Percentiles rank a stretch among this genome's conserved stretches.
phyloP scores from a whole-genome alignment of 2,888 invertebrate species.

The Rhingia campestris region DNA sequence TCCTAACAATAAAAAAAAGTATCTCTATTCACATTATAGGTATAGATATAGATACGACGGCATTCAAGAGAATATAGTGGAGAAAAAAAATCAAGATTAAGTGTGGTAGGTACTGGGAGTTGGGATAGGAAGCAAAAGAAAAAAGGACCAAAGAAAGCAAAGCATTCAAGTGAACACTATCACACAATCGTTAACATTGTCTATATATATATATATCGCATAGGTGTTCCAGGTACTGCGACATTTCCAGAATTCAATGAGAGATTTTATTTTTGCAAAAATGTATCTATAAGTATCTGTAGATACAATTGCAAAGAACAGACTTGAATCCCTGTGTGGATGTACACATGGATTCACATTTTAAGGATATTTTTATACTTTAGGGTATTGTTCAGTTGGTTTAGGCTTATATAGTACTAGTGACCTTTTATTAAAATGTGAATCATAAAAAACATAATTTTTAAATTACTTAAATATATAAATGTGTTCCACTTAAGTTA shows the following conservation, averaged over 20 bases:
- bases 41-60: neutral
- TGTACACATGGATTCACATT: slow-evolving; percentile 34
- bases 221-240: slow-evolving; percentile 54
- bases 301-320: slow-evolving; percentile 34
- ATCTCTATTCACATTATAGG: slow-evolving; percentile 49
- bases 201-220: slow-evolving; percentile 31
- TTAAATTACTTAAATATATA: too few relatives aligned
- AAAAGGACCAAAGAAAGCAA: slow-evolving; percentile 11
- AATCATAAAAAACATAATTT: too few relatives aligned
- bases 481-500: too few relatives aligned
- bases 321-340: slow-evolving; percentile 4
- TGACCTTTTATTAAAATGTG: too few relatives aligned
- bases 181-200: slow-evolving; percentile 55
- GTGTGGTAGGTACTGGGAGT: slow-evolving; percentile 14
- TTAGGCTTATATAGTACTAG: neutral
- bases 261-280: slow-evolving; percentile 13
- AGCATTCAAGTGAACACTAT: slow-evolving; percentile 54
- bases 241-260: slow-evolving; percentile 64
- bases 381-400: neutral
- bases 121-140: slow-evolving; percentile 3
- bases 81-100: slow-evolving; percentile 38
- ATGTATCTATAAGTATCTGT: slow-evolving; percentile 12
- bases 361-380: slow-evolving; percentile 32
- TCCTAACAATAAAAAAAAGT: slow-evolving; percentile 57
- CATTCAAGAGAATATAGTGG: slow-evolving; percentile 40